phyloP scores from a whole-genome alignment of 2,797 vertebrate species.

The Dryobates pubescens region DNA sequence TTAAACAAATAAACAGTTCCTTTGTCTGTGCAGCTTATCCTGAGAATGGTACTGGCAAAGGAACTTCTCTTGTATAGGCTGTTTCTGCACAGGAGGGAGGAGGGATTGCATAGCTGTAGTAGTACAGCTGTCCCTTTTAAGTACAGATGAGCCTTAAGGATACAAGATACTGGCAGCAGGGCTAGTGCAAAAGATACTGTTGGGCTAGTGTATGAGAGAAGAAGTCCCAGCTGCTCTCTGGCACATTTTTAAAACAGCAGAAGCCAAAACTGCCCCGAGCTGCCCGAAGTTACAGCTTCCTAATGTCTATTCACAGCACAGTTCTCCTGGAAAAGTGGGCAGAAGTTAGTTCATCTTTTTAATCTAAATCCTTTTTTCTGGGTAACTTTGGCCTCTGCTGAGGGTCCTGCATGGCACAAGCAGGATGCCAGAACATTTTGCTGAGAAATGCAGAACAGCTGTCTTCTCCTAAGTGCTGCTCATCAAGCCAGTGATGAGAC shows the following conservation, averaged over 20 bases:
- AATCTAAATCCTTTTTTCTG: neutral
- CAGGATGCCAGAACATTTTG: neutral
- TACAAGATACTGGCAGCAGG: neutral
- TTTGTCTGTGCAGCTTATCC: neutral
- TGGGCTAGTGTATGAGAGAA: neutral
- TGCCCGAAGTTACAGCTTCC: accelerated
- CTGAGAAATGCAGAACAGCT: neutral
- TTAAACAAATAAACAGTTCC: neutral
- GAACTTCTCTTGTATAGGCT: neutral
- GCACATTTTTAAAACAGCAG: neutral
- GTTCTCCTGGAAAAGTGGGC: neutral
- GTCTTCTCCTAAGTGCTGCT: neutral
- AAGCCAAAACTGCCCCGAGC: neutral
- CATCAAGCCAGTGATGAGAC: neutral
- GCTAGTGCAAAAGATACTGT: neutral
- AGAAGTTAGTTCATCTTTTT: neutral
- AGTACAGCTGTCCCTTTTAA: neutral
- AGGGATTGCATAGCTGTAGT: neutral
- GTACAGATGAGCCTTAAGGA: neutral
- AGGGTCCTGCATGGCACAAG: neutral
- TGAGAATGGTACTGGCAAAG: neutral
- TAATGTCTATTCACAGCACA: neutral
- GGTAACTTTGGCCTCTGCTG: neutral
- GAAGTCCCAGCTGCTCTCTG: neutral
- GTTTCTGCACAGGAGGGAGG: neutral